Base-by-base conservation (phyloP, 2,888 invertebrate genomes). In the Podotricha telesiphe region DNA sequence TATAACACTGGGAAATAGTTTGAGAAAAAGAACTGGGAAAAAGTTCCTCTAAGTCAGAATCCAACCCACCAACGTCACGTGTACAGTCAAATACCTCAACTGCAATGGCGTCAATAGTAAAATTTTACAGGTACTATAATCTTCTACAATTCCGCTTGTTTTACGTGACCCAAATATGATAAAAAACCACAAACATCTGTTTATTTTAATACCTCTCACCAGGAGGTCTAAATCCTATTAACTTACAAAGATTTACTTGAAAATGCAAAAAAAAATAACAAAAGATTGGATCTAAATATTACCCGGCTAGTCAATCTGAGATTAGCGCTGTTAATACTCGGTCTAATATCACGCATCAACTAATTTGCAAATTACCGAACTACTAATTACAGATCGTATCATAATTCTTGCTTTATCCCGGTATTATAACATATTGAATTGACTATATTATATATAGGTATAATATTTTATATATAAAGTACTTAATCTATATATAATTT, bases 311-410 rank as follows among this genome's bases (percentile, higher is more conserved):
- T 61, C 65, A 62, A 62, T 68, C 59, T 88, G 84, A 81, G 80
- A 82, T 88, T 88, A 88, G 87, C 75, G 74, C 77, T 81, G 85
- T 88, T 88, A 88, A 89, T 86, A 84, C 81, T 81, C 77, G 76
- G 78, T 78, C 58, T 42, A 22, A 42, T 59, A 42, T 91, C 86
- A 91, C 88, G 91, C 90, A 89, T 87, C 90, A 86, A 79, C 83
- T 88, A 84, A 86, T 88, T 85, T 87, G 86, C 88, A 91, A 91
- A 92, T 92, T 91, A 89, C 87, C 85, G 82, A 81, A 45, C 42
- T 45, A 22, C 40, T 58, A 42, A 58, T 20, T 58, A 58, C n/a
- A 59, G 58, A 59, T 59, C 42, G 22, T 45, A 59, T 42, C 58
- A 15, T 22, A 45, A 22, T 15, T 40, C 42, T 59, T 15, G 58